Evolutionary conservation across 2,113 vertebrate species (phyloP), one percentile per base, ranked within the genome.

Genomic region (Prochilodus magdalenae): DNA sequence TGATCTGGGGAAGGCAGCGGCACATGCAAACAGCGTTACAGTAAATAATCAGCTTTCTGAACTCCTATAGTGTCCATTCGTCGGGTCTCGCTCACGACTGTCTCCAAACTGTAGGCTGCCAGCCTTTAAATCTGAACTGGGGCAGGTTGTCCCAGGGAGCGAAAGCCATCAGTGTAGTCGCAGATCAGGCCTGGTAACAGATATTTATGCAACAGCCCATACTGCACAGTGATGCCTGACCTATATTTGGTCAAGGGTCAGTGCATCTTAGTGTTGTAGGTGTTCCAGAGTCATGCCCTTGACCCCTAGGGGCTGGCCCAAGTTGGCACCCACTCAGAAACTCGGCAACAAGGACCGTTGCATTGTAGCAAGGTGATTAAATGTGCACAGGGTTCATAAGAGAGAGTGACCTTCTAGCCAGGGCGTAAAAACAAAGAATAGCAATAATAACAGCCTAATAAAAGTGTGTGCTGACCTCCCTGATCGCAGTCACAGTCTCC

Each of bases 401-500:
- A 12, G 7, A 24, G 57, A 13, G 24, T 73, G 79, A 79, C 73
- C 76, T 82, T 81, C 26, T 27, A 30, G 18, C 2, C 0, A 11
- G 15, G 62, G 44, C 44, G 1, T n/a, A 59, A 59, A n/a, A 20
- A 57, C 1, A 57, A 2, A 57, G 0, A n/a, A n/a, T 26, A 33
- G n/a, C 11, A 44, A 10, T 7, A 44, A 10, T 44, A 44, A 44
- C 11, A 44, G n/a, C n/a, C 40, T 15, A 69, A 16, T 18, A 0
- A 62, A 73, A 63, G 29, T 20, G 0, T 60, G 53, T 20, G 66
- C 60, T 88, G 65, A 93, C 93, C 92, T 89, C 91, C 91, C 79
- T 91, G 91, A 77, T 90, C 91, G 51, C 87, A 90, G 85, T 82
- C 83, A 63, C 85, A 88, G n/a, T 86, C 89, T 74, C 81, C 87